These are phyloP conservation scores for Aleiodes testaceus DNA, from an alignment of 2,888 invertebrate genomes.

Conservation along the genomic window DNA sequence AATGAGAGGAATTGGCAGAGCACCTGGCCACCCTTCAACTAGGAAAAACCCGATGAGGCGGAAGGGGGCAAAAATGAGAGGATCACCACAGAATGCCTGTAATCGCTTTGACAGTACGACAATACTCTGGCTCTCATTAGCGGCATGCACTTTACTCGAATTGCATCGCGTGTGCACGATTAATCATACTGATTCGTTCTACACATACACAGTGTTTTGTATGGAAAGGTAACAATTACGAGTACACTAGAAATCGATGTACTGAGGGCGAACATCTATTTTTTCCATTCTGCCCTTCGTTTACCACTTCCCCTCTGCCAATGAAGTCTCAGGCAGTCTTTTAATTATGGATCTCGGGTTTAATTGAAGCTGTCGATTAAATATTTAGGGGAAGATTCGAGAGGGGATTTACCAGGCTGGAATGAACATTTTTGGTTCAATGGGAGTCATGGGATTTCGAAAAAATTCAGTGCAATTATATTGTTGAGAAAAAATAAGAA, in stretches of 20 bases:
- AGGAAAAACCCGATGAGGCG: not conserved
- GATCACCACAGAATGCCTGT: slow-evolving; percentile 40
- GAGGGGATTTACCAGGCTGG: not conserved
- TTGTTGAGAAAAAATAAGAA: too few relatives aligned
- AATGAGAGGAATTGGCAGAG: not conserved
- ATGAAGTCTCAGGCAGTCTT: slow-evolving; percentile 7
- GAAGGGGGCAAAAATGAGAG: not conserved
- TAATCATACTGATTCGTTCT: slow-evolving; percentile 56
- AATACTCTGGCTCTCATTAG: slow-evolving; percentile 53
- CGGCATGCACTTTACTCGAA: slow-evolving; percentile 55
- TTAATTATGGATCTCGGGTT: slow-evolving; percentile 8
- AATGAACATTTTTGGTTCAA: not conserved
- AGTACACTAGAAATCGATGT: slow-evolving; percentile 52
- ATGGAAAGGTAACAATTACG: slow-evolving; percentile 48
- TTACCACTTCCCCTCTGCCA: slow-evolving; percentile 4
- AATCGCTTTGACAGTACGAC: slow-evolving; percentile 49
- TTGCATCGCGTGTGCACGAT: slow-evolving; percentile 55
- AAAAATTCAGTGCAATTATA: not conserved
- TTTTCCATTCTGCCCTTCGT: not conserved
- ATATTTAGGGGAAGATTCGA: not conserved
- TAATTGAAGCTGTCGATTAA: too few relatives aligned
- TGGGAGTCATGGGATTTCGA: not conserved
- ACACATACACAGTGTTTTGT: slow-evolving; percentile 48
- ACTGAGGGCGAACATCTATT: slow-evolving; percentile 13
- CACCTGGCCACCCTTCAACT: slow-evolving; percentile 42